Evolutionary conservation across 2,888 invertebrate species (phyloP).

Genomic region (Hipparchia semele): DNA sequence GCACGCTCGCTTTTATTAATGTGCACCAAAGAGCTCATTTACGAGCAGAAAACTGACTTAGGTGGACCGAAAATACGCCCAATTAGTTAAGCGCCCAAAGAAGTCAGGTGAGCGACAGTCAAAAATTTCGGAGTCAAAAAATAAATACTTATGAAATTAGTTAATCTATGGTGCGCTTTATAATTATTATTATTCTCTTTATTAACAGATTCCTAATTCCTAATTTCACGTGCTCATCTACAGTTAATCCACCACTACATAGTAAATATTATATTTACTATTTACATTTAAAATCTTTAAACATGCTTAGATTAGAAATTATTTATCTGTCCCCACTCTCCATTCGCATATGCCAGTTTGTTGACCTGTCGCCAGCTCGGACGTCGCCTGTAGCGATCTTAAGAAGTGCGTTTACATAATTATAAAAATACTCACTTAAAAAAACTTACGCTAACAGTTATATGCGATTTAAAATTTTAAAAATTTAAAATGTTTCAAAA

Average conservation of each 20-base stretch:
- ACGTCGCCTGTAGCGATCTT: too few relatives aligned
- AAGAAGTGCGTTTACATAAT: neutral
- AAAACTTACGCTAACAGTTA: neutral
- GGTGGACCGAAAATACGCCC: too few relatives aligned
- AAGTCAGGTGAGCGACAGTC: too few relatives aligned
- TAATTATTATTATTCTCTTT: neutral
- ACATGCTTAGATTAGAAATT: neutral
- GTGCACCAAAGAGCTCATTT: too few relatives aligned
- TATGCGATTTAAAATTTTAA: neutral
- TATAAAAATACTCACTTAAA: constrained; percentile 2
- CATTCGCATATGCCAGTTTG: too few relatives aligned
- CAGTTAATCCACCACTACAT: neutral
- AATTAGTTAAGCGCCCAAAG: too few relatives aligned
- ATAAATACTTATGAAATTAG: too few relatives aligned
- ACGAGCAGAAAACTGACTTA: too few relatives aligned
- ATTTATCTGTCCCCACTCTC: too few relatives aligned
- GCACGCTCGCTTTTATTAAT: too few relatives aligned
- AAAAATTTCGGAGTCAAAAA: too few relatives aligned
- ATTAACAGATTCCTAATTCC: neutral
- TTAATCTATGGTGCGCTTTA: neutral
- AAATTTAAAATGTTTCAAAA: neutral
- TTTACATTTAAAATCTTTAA: neutral
- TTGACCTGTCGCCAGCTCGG: neutral
- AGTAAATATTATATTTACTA: neutral
- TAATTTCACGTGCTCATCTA: neutral